These are phyloP conservation scores for Parazoanthus atlanticus DNA, from an alignment of 92 coral and sea anemone species.

Conservation along the genomic window DNA sequence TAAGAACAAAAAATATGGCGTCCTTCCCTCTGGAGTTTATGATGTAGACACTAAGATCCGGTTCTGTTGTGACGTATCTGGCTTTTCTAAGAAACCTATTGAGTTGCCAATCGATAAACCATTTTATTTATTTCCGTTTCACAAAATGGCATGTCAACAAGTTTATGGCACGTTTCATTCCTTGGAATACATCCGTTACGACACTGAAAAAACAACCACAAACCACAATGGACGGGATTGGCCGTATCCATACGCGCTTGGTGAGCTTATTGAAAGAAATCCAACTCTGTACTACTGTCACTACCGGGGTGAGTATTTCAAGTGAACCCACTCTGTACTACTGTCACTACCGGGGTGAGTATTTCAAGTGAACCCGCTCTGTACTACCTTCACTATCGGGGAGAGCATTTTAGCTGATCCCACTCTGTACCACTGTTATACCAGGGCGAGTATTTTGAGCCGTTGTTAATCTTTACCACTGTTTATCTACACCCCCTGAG, in stretches of 20 bases:
- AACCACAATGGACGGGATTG: not conserved
- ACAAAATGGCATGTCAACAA: not conserved
- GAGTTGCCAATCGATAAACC: slow-evolving; percentile 2
- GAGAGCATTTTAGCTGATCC: not conserved
- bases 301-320: slow-evolving; percentile 13
- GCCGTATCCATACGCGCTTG: not conserved
- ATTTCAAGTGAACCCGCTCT: not conserved
- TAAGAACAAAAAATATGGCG: not conserved
- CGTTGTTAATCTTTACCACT: not conserved
- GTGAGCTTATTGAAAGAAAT: not conserved
- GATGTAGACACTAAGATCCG: not conserved
- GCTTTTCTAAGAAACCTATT: not conserved
- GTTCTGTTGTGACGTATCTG: slow-evolving; percentile 1
- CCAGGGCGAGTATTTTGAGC: not conserved
- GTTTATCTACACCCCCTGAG: too few relatives aligned
- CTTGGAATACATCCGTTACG: slow-evolving; percentile 3
- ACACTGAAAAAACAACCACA: not conserved
- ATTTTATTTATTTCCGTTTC: slow-evolving; percentile 1
- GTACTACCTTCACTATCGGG: not conserved
- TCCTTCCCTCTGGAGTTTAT: slow-evolving; percentile 3
- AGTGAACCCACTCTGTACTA: not conserved
- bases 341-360: not conserved
- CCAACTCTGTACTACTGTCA: slow-evolving; percentile 12
- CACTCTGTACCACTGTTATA: not conserved
- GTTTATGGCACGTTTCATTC: not conserved